Evolutionary conservation across 2,797 vertebrate species (phyloP).

Genomic region (Aselliscus stoliczkanus): DNA sequence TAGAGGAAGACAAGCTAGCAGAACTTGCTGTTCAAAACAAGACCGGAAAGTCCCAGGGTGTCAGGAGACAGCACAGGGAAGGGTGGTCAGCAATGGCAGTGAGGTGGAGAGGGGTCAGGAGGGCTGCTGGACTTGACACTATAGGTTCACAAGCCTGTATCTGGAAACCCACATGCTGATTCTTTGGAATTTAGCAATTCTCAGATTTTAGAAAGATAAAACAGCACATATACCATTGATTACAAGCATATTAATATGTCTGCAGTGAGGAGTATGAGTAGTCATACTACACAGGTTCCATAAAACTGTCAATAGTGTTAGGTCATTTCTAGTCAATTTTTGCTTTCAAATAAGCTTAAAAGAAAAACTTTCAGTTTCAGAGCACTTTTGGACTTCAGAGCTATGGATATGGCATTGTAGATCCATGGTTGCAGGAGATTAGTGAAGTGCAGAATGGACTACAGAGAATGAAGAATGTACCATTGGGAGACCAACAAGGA

Average conservation of each 20-base stretch:
- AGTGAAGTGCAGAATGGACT: not conserved
- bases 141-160: not conserved
- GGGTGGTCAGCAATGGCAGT: not conserved
- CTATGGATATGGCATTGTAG: not conserved
- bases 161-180: not conserved
- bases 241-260: not conserved
- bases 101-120: not conserved
- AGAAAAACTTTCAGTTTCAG: not conserved
- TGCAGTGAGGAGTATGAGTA: not conserved
- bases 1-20: not conserved
- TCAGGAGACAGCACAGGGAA: not conserved
- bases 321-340: not conserved
- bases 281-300: not conserved
- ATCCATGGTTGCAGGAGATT: not conserved
- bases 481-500: not conserved
- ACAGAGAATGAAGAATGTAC: not conserved
- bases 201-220: not conserved
- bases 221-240: not conserved
- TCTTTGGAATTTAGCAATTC: not conserved
- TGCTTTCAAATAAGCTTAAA: not conserved
- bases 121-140: not conserved
- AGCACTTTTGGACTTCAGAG: not conserved
- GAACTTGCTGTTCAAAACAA: not conserved
- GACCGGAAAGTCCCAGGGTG: not conserved
- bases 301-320: not conserved